Evolutionary conservation across 2,113 vertebrate species (phyloP), one percentile per base, ranked within the genome.

Genomic region (Paralichthys olivaceus): DNA sequence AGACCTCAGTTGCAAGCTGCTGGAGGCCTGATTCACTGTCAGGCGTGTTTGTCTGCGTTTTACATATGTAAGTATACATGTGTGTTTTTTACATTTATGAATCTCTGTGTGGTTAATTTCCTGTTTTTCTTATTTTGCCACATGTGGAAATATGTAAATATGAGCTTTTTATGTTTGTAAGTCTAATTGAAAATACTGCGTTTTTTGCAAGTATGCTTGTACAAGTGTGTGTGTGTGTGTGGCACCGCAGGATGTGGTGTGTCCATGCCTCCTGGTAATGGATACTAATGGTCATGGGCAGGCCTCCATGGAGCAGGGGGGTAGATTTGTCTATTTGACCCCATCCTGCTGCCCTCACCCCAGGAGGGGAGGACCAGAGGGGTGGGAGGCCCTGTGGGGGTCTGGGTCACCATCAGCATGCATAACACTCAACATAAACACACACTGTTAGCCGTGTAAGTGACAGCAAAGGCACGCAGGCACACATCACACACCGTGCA

Each of bases 281-380:
- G 92, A 93, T 89, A 84, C 85, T 91, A 88, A 92, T 90, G 80
- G 87, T 85, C 87, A 60, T 81, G 84, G 91, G 90, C 89, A 90
- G 92, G 81, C 87, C 87, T 93, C 89, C 72, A 51, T 73, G 84
- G 90, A 82, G 81, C 89, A 63, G 67, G 66, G 84, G 79, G 68
- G 70, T 72, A 80, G 83, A 71, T 78, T 88, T 89, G 92, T 79
- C 86, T 85, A 56, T 87, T 80, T 90, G 84, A 89, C 90, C 89
- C 81, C 55, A 57, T 84, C 87, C 84, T 87, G 82, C 87, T 87
- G 88, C 84, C 84, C 84, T 84, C 87, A 17, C 84, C 62, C 86
- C 65, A 78, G 85, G 85, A 77, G 77, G 63, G 75, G 56, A 68
- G 60, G 71, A 69, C 74, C 80, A 63, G 62, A 83, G 82, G 87